Evolutionary conservation across 1,140 invertebrate species (phyloP).

Genomic region (Leptinotarsa lineolata): DNA sequence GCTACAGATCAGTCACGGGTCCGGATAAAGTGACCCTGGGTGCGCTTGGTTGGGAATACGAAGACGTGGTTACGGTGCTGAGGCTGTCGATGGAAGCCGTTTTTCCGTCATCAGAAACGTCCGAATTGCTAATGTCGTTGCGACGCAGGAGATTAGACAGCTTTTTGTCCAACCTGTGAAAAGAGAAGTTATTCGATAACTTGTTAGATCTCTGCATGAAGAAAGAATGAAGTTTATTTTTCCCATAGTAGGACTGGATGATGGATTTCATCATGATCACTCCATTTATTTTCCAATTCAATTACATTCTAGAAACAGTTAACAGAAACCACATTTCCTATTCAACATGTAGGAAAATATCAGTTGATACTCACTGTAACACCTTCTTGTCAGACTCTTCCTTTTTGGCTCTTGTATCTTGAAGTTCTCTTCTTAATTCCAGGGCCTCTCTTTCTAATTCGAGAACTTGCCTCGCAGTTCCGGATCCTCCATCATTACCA

Average conservation of each 20-base stretch:
- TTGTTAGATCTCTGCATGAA: too few species aligned
- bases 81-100: slow-evolving; percentile 47
- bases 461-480: slow-evolving; percentile 50
- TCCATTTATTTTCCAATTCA: too few species aligned
- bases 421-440: slow-evolving; percentile 57
- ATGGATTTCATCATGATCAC: neutral
- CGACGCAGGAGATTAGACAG: slow-evolving; percentile 42
- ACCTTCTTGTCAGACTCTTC: slow-evolving; percentile 61
- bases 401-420: slow-evolving; percentile 59
- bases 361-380: slow-evolving; percentile 56
- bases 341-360: too few species aligned
- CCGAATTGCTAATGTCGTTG: slow-evolving; percentile 44
- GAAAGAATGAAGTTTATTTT: neutral
- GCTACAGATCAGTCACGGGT: slow-evolving; percentile 54
- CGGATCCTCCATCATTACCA: slow-evolving; percentile 37
- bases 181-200: neutral
- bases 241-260: neutral
- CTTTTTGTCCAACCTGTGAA: slow-evolving; percentile 46
- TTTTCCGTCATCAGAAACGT: slow-evolving; percentile 49
- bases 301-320: too few species aligned
- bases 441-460: slow-evolving; percentile 54
- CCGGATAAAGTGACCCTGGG: slow-evolving; percentile 51
- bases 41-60: slow-evolving; percentile 31
- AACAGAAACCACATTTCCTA: too few species aligned
- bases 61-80: slow-evolving; percentile 46